A percentile compares a stretch with the other conserved stretches of the same genome.
phyloP scores from a whole-genome alignment of 2,113 vertebrate genomes.

The Chlorocebus sabaeus region DNA sequence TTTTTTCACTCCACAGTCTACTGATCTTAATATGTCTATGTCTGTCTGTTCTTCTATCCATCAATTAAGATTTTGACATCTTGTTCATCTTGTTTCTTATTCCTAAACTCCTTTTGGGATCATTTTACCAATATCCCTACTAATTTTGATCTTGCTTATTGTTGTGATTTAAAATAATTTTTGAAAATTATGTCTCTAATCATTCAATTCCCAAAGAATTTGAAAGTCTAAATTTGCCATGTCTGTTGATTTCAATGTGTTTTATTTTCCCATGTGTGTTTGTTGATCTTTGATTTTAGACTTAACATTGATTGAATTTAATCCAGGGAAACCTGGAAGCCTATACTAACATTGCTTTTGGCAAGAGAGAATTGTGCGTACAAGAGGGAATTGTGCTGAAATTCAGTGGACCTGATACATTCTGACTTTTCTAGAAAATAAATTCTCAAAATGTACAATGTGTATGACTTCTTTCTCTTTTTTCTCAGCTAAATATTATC shows the following conservation, averaged over 20 bases:
- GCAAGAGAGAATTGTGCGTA: background rate
- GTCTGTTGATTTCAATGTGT: background rate
- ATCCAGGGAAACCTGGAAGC: background rate
- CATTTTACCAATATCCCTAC: background rate
- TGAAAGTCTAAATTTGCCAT: background rate
- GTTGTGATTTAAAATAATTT: background rate
- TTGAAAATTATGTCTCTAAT: background rate
- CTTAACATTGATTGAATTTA: background rate
- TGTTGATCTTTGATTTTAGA: background rate
- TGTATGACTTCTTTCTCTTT: background rate
- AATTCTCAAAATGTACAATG: background rate
- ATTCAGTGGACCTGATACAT: background rate
- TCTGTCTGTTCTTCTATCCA: background rate
- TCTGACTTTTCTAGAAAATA: background rate
- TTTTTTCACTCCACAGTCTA: background rate
- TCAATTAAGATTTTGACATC: background rate
- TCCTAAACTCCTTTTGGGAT: background rate
- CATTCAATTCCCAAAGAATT: background rate
- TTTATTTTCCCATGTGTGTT: background rate
- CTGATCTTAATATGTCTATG: background rate
- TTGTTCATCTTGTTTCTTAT: background rate
- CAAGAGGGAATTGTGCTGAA: background rate
- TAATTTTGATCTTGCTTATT: background rate
- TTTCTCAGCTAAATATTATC: background rate
- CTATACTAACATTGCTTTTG: background rate